phyloP scores from a whole-genome alignment of 2,113 vertebrate species.

The Condylura cristata region DNA sequence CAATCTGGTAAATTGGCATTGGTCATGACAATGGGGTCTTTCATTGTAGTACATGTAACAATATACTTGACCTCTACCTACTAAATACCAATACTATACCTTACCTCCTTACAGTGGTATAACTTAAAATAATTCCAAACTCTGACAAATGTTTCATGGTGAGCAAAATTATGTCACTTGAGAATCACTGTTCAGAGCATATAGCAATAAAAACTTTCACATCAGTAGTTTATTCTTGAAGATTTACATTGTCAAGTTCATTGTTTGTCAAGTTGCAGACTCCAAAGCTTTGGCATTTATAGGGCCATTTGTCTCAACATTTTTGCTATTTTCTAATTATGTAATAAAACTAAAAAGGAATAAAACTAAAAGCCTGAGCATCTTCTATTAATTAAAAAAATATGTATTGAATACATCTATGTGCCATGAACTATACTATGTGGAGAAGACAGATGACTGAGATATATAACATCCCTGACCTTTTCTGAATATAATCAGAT shows the following conservation, averaged over 20 bases:
- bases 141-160: background rate
- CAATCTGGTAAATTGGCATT: background rate
- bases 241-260: background rate
- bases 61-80: background rate
- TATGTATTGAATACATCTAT: background rate
- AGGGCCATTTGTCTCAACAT: background rate
- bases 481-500: background rate
- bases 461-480: background rate
- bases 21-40: background rate
- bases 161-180: too few species aligned
- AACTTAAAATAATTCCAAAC: background rate
- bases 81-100: background rate
- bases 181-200: background rate
- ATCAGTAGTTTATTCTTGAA: background rate
- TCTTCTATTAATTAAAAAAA: background rate
- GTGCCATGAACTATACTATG: rapidly evolving
- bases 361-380: background rate
- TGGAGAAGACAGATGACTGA: background rate
- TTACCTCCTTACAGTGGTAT: rapidly evolving
- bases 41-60: too few species aligned
- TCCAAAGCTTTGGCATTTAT: background rate
- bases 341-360: background rate
- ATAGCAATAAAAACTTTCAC: background rate
- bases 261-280: background rate
- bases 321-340: background rate